These are phyloP conservation scores for Leucophenga varia DNA, from an alignment of 1,140 invertebrate genomes.

Conservation along the genomic window DNA sequence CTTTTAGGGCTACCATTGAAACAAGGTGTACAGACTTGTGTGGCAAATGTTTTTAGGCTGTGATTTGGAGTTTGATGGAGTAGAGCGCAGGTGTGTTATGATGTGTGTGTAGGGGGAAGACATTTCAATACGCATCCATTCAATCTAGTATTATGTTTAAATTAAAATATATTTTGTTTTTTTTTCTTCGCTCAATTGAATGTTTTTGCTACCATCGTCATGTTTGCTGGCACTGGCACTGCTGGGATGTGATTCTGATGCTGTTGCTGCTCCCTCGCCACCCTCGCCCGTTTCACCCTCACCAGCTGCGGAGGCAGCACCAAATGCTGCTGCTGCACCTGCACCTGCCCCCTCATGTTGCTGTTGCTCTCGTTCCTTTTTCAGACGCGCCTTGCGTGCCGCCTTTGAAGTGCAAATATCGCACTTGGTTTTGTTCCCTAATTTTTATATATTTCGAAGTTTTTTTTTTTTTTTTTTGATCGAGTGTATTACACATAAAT, in stretches of 20 bases:
- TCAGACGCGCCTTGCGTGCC: slow-evolving; percentile 67
- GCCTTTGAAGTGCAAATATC: slow-evolving; percentile 76
- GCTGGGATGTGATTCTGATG: slow-evolving; percentile 11
- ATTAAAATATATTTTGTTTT: too few relatives aligned
- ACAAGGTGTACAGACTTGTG: too few relatives aligned
- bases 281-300: slow-evolving; percentile 4
- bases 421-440: slow-evolving; percentile 85
- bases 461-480: slow-evolving; percentile 22
- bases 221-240: slow-evolving; percentile 27
- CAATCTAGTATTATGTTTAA: too few relatives aligned
- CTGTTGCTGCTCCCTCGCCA: slow-evolving; percentile 24
- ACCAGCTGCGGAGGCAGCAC: slow-evolving; percentile 12
- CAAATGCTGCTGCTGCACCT: slow-evolving; percentile 44
- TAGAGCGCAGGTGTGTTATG: too few relatives aligned
- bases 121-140: too few relatives aligned
- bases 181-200: too few relatives aligned
- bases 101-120: too few relatives aligned
- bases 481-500: not conserved
- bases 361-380: slow-evolving; percentile 60
- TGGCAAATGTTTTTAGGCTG: too few relatives aligned
- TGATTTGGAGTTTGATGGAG: too few relatives aligned
- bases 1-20: too few relatives aligned
- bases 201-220: slow-evolving; percentile 45
- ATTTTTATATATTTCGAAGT: slow-evolving; percentile 29
- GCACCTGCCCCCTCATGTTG: slow-evolving; percentile 57